Evolutionary conservation across 2,888 invertebrate species (phyloP).

Genomic region (Rhyacophila evoluta): DNA sequence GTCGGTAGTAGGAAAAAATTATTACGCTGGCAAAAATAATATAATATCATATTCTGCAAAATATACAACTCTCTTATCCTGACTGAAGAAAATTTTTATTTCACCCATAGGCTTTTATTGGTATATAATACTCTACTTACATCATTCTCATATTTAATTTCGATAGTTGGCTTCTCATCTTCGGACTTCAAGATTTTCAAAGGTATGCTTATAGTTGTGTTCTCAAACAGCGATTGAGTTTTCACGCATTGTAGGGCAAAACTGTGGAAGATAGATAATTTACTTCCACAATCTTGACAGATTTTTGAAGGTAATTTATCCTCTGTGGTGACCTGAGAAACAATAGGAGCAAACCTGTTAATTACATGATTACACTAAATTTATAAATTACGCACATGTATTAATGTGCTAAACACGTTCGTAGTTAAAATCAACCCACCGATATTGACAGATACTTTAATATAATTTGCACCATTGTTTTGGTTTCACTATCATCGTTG

Average conservation of each 20-base stretch:
- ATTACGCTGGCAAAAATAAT: too few species aligned
- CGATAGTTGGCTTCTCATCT: constrained; percentile 26
- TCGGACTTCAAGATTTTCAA: constrained; percentile 42
- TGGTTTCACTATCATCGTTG: constrained; percentile 43
- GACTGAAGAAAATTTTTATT: too few species aligned
- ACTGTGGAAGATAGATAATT: constrained; percentile 40
- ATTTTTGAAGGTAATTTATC: constrained; percentile 42
- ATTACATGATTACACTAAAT: too few species aligned
- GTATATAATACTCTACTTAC: too few species aligned
- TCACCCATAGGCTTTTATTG: too few species aligned
- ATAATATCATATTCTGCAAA: too few species aligned
- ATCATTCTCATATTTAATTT: constrained; percentile 43
- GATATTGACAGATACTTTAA: constrained; percentile 47
- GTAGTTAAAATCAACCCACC: too few species aligned
- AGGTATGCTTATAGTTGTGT: constrained; percentile 30
- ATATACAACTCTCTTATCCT: too few species aligned
- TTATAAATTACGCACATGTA: too few species aligned
- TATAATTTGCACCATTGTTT: constrained; percentile 43
- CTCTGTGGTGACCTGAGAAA: constrained; percentile 36
- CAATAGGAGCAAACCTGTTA: background rate
- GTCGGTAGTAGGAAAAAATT: too few species aligned
- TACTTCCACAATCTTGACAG: constrained; percentile 44
- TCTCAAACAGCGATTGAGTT: constrained; percentile 39
- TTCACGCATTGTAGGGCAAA: constrained; percentile 44
- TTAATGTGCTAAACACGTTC: too few species aligned